Base-by-base conservation (phyloP, 2,888 invertebrate species). In the Apamea epomidion region DNA sequence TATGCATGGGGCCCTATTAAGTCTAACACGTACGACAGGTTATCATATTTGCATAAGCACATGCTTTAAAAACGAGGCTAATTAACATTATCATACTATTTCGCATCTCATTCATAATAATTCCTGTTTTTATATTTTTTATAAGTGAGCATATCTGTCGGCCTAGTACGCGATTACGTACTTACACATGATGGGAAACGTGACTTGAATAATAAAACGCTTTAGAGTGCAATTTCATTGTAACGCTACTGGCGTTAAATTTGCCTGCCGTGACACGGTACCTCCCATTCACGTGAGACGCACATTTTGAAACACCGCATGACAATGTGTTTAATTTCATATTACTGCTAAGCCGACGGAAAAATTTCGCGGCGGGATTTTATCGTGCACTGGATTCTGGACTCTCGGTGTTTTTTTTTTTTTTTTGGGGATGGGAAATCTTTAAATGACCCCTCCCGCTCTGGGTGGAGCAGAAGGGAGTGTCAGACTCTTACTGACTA, bases 121-220 rank as follows among this genome's bases (percentile, higher is more conserved):
- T 74, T 74, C 58, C 29, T 73, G 65, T 51, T 74, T 64, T 76
- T 64, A 37, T 71, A 32, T 80, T 85, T 81, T 48, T 65, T 68
- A 54, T 73, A 68, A 74, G 76, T 80, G 32, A 76, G n/a, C 69
- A 14, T 74, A 70, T 69, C 76, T 76, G 74, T 82, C 54, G 21
- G 67, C 45, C 60, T 81, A 74, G 58, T 71, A 64, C 67, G 51
- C 54, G 48, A 74, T 80, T 84, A 75, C 76, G 25, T 51, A 54
- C 6, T 18, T 64, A 86, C 90, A 85, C 86, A 87, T 87, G 84
- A n/a, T 72, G 21, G 37, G 37, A 81, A 90, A 92, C 91, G 91
- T 92, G 91, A 91, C 77, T 60, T 42, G 25, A 82, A 81, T 90
- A 81, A 87, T 87, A 81, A 80, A 78, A 78, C 68, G 37, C 32